phyloP scores from a whole-genome alignment of 2,797 vertebrate species.

The Danio tinwini region DNA sequence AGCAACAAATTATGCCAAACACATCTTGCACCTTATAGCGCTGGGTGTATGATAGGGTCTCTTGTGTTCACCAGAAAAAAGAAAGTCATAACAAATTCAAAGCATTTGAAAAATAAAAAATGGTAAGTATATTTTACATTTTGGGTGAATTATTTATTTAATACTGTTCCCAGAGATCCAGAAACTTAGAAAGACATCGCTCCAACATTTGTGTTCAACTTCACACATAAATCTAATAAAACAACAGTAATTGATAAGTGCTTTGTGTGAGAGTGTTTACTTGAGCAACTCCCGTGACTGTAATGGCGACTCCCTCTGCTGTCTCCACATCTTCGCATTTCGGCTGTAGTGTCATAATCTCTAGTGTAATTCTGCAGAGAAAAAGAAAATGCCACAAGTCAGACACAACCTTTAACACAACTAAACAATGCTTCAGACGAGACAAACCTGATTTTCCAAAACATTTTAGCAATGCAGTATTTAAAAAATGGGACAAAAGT shows the following conservation, averaged over 20 bases:
- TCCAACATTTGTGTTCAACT: not conserved
- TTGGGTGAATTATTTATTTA: too few species aligned
- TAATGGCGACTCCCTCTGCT: conserved; percentile 96
- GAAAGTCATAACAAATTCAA: too few species aligned
- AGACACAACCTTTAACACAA: not conserved
- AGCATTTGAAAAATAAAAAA: too few species aligned
- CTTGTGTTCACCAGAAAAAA: too few species aligned
- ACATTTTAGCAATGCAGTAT: not conserved
- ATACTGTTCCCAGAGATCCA: not conserved
- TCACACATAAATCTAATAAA: not conserved
- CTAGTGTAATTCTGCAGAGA: conserved; percentile 88
- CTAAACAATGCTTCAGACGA: not conserved
- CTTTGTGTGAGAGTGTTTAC: conserved; percentile 74
- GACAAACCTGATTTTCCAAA: conserved; percentile 2
- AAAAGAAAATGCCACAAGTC: conserved; percentile 50
- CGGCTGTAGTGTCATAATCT: conserved; percentile 98
- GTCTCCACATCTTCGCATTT: conserved; percentile 97
- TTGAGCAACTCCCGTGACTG: conserved; percentile 97
- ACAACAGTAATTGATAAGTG: not conserved
- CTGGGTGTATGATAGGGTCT: too few species aligned
- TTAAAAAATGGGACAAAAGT: not conserved
- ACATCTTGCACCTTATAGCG: too few species aligned
- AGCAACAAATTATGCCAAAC: too few species aligned
- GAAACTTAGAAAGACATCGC: not conserved
- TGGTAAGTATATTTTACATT: too few species aligned